Conservation (phyloP, 1,140 invertebrate species). For the Scaptomyza pallida region DNA sequence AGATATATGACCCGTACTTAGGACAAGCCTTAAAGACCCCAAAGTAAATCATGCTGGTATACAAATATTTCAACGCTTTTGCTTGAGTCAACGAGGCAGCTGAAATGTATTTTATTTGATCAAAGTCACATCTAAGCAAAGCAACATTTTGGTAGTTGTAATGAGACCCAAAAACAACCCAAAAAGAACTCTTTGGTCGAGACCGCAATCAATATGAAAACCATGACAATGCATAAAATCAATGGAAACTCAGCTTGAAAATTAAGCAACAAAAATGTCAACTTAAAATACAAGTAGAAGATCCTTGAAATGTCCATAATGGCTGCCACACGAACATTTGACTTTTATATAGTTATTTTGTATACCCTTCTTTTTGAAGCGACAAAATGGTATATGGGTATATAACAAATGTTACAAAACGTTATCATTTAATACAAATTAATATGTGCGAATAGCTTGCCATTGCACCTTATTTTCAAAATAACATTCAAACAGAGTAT, state of each 20-base stretch:
- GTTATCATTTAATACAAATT: too few species aligned
- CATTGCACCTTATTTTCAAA: too few species aligned
- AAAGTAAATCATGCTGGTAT: not conserved
- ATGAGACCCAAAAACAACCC: conserved; percentile 39
- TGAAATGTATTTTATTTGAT: conserved; percentile 47
- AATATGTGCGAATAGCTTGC: too few species aligned
- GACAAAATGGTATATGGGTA: not conserved
- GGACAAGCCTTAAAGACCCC: not conserved
- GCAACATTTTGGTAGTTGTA: conserved; percentile 34
- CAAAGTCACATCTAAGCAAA: conserved; percentile 29
- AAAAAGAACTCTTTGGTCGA: not conserved
- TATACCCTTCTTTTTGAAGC: not conserved
- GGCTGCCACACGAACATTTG: conserved; percentile 12
- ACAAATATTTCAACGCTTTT: not conserved
- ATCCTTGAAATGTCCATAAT: conserved; percentile 59
- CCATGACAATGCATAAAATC: conserved; percentile 58
- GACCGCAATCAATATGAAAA: conserved; percentile 16
- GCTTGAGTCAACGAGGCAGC: conserved; percentile 15
- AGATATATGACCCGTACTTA: not conserved
- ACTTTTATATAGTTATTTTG: conserved; percentile 7
- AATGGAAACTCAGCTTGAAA: conserved; percentile 49
- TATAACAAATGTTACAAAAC: too few species aligned
- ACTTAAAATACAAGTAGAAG: conserved; percentile 31
- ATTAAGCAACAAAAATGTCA: conserved; percentile 30
- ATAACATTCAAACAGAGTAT: not conserved